Base-by-base conservation (phyloP, 2,888 invertebrate genomes). In the Muschampia staudingeri region DNA sequence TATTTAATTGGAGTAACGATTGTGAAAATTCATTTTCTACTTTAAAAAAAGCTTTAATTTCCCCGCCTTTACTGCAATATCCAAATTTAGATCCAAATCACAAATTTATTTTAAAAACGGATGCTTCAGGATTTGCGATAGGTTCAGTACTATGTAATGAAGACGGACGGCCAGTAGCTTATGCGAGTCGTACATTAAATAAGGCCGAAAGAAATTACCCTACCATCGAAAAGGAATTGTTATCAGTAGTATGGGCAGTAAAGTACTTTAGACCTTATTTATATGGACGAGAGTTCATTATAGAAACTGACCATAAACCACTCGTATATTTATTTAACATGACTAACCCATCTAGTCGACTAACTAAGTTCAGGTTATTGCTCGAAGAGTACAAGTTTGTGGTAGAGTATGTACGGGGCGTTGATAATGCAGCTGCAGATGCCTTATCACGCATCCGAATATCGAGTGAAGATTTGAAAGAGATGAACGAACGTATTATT, bases 171-270 rank as follows among this genome's bases (percentile, higher is more conserved):
- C 84, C 84, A 40, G 79, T 86, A 25, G 80, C 84, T 3, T 87
- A 84, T 40, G 85, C 86, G 14, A 86, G 86, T 81, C 40, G 85
- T 30, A 30, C 75, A 16, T 71, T 86, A 75, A 84, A 86, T 78
- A 82, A 83, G n/a, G 84, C 86, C 14, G 82, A 84, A 61, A 69
- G 1, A 61, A 86, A 82, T 34, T 84, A 84, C 56, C 84, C 84
- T 4, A 82, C 81, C 7, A 85, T 82, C 14, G 44, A 85, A 73
- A 82, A 82, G 65, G 84, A 85, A 70, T 52, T 86, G 1, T n/a
- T 86, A 25, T 82, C 86, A 8, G 84, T 85, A 65, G 84, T 86
- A 4, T 86, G 85, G 83, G n/a, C 69, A 34, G 77, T 83, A 7
- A 82, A 75, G 37, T 30, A 77, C 30, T 78, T 82, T 75, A 19